These are phyloP conservation scores for Eubucco bourcierii DNA, from an alignment of 2,113 vertebrate genomes.

Conservation along the genomic window DNA sequence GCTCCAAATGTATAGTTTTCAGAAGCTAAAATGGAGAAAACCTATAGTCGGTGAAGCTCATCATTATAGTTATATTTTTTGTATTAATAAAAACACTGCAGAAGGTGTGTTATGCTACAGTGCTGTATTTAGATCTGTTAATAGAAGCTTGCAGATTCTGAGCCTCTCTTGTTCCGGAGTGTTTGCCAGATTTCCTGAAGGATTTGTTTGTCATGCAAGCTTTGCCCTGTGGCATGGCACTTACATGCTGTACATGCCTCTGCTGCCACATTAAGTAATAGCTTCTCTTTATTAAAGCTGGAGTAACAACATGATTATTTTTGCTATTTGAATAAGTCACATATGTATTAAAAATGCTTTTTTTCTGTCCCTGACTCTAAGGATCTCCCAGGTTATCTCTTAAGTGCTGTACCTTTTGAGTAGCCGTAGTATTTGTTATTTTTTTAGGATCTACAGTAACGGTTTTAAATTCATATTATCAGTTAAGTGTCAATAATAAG, in stretches of 20 bases:
- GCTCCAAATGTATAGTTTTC: not conserved
- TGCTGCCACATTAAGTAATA: constrained; percentile 28
- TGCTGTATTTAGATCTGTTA: constrained; percentile 61
- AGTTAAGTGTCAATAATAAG: not conserved
- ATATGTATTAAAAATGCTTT: not conserved
- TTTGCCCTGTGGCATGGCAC: not conserved
- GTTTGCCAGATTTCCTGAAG: constrained; percentile 62
- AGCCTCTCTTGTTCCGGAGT: constrained; percentile 29
- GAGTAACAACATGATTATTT: constrained; percentile 5
- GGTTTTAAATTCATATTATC: not conserved
- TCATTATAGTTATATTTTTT: not conserved
- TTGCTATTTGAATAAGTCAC: not conserved
- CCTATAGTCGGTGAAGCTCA: not conserved
- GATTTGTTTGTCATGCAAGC: constrained; percentile 38
- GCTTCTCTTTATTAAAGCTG: not conserved
- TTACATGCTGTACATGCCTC: not conserved
- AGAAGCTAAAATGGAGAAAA: not conserved
- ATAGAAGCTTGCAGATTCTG: constrained; percentile 20
- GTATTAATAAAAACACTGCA: not conserved
- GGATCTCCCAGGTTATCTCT: not conserved
- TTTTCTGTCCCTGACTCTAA: not conserved
- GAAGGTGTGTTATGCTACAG: constrained; percentile 14
- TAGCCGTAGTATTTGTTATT: not conserved
- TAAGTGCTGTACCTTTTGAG: not conserved
- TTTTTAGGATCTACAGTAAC: not conserved